A percentile compares a stretch with the other conserved stretches of the same genome.
These are phyloP conservation scores for Onychostoma macrolepis DNA, from an alignment of 2,113 vertebrate species.

Conservation along the genomic window DNA sequence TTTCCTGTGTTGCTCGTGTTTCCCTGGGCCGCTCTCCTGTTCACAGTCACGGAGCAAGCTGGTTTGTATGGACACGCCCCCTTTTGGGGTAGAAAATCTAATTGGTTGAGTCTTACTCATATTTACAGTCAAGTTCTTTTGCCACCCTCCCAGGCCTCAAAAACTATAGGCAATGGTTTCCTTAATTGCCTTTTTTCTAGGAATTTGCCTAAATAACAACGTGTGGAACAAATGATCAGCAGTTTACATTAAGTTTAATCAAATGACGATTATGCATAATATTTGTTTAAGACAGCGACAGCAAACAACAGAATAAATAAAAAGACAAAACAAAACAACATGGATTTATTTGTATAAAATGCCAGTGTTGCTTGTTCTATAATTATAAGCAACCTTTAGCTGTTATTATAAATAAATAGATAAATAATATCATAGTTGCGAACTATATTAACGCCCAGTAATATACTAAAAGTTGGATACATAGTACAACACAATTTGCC, in stretches of 20 bases:
- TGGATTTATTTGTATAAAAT: not conserved
- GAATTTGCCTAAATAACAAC: not conserved
- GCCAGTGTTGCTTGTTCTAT: not conserved
- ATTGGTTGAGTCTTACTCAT: not conserved
- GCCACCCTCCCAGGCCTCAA: not conserved
- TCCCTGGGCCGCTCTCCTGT: constrained; percentile 51
- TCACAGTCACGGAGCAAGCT: constrained; percentile 18
- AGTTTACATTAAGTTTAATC: not conserved
- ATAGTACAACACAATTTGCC: not conserved
- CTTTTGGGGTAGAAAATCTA: not conserved
- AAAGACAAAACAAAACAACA: not conserved
- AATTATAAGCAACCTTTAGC: not conserved
- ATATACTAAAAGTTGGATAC: not conserved
- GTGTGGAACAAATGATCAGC: not conserved
- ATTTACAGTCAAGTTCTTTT: constrained; percentile 18
- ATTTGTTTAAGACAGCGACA: not conserved
- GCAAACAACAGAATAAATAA: not conserved
- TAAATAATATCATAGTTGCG: not conserved
- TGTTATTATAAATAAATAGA: not conserved
- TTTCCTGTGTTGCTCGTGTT: constrained; percentile 73
- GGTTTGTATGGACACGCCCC: constrained; percentile 3
- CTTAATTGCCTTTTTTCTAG: not conserved
- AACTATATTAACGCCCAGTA: not conserved
- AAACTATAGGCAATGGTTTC: not conserved
- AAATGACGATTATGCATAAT: not conserved